phyloP scores from a whole-genome alignment of 2,113 vertebrate species.

The Dissostichus mawsoni region DNA sequence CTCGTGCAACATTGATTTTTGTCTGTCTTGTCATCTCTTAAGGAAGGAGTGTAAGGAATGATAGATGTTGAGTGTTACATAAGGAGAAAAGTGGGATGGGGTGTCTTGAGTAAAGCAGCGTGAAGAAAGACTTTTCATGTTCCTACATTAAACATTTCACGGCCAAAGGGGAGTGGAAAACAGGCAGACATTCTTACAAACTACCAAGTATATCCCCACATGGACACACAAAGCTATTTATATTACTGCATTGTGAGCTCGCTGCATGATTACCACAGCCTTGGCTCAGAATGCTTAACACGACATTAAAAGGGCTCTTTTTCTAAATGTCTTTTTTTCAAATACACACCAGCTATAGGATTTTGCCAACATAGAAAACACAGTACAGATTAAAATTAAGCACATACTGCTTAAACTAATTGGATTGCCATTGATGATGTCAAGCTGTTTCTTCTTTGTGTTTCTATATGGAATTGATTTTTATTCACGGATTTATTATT shows the following conservation, averaged over 20 bases:
- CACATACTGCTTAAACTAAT: slow-evolving; percentile 18
- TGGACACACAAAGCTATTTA: slow-evolving; percentile 11
- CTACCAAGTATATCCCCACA: slow-evolving; percentile 39
- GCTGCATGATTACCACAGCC: slow-evolving; percentile 15
- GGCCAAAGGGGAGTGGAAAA: slow-evolving; percentile 1
- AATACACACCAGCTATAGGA: background rate
- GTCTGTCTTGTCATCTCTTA: slow-evolving; percentile 59
- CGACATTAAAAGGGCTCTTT: slow-evolving; percentile 16
- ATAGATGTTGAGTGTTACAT: slow-evolving; percentile 56
- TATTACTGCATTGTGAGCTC: slow-evolving; percentile 21
- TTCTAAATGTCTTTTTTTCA: slow-evolving; percentile 7
- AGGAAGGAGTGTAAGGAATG: slow-evolving; percentile 22
- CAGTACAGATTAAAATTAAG: slow-evolving; percentile 5
- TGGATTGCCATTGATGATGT: slow-evolving; percentile 16
- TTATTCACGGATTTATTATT: background rate
- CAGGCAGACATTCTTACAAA: slow-evolving; percentile 19
- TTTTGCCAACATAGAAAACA: slow-evolving; percentile 8
- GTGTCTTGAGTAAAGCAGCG: slow-evolving; percentile 25
- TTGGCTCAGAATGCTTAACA: slow-evolving; percentile 12
- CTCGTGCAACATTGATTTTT: slow-evolving; percentile 48
- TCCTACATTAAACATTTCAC: slow-evolving; percentile 42
- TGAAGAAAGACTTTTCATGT: slow-evolving; percentile 28
- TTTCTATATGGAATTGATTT: background rate
- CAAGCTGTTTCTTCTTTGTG: background rate
- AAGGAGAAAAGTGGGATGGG: slow-evolving; percentile 40